Conservation (phyloP, 2,888 invertebrate genomes). For the Pterobdella sp. region DNA sequence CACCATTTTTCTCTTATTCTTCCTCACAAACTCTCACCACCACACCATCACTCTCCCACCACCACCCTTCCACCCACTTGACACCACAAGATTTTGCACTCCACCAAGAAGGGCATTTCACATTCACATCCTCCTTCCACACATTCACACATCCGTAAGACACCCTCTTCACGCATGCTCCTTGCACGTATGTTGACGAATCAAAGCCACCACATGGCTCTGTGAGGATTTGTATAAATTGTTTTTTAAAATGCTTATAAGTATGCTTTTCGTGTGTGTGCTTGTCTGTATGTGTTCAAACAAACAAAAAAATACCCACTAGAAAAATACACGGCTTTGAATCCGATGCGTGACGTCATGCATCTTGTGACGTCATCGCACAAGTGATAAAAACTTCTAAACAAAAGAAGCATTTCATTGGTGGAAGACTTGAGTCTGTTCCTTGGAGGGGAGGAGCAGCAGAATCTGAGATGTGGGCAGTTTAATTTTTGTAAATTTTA, state of each 20-base stretch:
- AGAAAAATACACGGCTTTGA: constrained; percentile 36
- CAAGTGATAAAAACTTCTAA: constrained; percentile 36
- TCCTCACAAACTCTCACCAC: too few relatives aligned
- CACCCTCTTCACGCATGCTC: constrained; percentile 34
- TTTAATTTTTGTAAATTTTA: too few relatives aligned
- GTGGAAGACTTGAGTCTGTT: constrained; percentile 37
- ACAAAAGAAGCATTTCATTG: constrained; percentile 41
- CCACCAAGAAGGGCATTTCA: constrained; percentile 37
- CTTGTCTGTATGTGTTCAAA: neutral
- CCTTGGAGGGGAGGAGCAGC: constrained; percentile 37
- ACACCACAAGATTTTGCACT: constrained; percentile 34
- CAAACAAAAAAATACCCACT: constrained; percentile 27
- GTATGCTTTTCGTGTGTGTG: neutral
- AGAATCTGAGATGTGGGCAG: constrained; percentile 38
- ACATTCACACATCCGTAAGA: constrained; percentile 36
- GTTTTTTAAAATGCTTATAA: constrained; percentile 4
- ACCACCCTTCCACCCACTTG: constrained; percentile 32
- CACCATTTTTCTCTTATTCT: too few relatives aligned
- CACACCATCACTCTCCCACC: too few relatives aligned
- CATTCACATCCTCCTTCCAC: constrained; percentile 36
- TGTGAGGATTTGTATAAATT: neutral
- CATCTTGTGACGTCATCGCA: constrained; percentile 39
- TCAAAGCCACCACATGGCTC: constrained; percentile 40
- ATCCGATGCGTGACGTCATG: constrained; percentile 33
- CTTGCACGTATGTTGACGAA: constrained; percentile 28